Evolutionary conservation across 2,888 invertebrate species (phyloP), one percentile per base, ranked within the genome.

Genomic region (Aphidius colemani): DNA sequence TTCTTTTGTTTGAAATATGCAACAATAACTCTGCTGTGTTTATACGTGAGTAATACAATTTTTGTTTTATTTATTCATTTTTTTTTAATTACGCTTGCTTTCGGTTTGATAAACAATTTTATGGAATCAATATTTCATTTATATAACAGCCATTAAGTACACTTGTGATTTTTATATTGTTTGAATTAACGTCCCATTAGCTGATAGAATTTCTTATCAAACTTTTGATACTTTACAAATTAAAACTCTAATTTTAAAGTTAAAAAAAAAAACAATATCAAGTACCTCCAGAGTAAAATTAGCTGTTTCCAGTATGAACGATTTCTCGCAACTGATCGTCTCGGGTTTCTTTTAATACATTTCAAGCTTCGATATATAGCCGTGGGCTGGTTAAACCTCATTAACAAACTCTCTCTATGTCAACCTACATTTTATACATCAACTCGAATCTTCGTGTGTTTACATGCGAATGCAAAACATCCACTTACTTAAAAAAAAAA

Each of bases 341-440:
- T 51, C 58, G 49, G 50, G 59, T 64, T 53, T 59, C 43, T 53
- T 66, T 61, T 59, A 56, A 63, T 63, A 59, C 53, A 61, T 57
- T 43, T 18, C 49, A 51, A 64, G 53, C 46, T 41, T 49, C 46
- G 53, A 55, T 48, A 53, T 63, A 67, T 63, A 66, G 69, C 67
- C 70, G 73, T 72, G 71, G 75, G 78, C 66, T 69, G 75, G 66
- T 45, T 66, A 70, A 61, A 71, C 70, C 75, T 74, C 75, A 75
- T 74, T 67, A 73, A 66, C 30, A 67, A 71, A 75, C 75, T 72
- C 74, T 73, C 74, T 74, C 75, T 69, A 62, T 57, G 49, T 60
- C 59, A 48, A 41, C 45, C 50, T 45, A 61, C 59, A 63, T 66
- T 67, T 66, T 70, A 67, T 66, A 67, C 68, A 69, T 66, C 56